Conservation (phyloP, 2,113 vertebrate genomes). For the Peromyscus maniculatus region DNA sequence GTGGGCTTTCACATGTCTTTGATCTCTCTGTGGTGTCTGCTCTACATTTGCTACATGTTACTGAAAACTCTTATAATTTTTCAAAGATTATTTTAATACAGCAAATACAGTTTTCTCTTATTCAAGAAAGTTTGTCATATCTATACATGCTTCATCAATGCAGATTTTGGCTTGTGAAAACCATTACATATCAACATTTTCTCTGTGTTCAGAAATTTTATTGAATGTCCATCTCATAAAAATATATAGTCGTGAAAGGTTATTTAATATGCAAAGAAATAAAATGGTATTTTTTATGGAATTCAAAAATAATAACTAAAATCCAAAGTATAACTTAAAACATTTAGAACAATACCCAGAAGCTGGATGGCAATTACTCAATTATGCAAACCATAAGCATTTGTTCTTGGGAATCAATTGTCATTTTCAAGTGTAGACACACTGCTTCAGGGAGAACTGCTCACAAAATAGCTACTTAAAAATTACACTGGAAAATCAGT, state of each 20-base stretch:
- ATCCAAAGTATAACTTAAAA: neutral
- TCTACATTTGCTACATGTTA: conserved; percentile 18
- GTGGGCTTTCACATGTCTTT: conserved; percentile 51
- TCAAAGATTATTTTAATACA: conserved; percentile 44
- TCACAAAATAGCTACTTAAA: neutral
- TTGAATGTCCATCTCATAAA: neutral
- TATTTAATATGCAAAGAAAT: neutral
- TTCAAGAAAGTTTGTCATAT: neutral
- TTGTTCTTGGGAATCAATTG: neutral
- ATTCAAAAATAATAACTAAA: conserved; percentile 23
- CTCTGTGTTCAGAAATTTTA: neutral
- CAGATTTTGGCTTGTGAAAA: neutral
- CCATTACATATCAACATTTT: neutral
- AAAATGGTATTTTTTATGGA: neutral
- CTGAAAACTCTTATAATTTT: neutral
- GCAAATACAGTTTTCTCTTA: conserved; percentile 14
- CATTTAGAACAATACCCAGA: neutral
- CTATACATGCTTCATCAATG: neutral
- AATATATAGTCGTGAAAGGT: neutral
- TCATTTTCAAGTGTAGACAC: neutral
- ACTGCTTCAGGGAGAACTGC: neutral
- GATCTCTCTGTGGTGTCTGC: conserved; percentile 10
- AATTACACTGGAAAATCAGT: neutral
- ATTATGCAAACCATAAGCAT: neutral
- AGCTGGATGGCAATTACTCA: neutral